Conservation (phyloP, 2,888 invertebrate genomes). For the Scotopteryx bipunctaria region DNA sequence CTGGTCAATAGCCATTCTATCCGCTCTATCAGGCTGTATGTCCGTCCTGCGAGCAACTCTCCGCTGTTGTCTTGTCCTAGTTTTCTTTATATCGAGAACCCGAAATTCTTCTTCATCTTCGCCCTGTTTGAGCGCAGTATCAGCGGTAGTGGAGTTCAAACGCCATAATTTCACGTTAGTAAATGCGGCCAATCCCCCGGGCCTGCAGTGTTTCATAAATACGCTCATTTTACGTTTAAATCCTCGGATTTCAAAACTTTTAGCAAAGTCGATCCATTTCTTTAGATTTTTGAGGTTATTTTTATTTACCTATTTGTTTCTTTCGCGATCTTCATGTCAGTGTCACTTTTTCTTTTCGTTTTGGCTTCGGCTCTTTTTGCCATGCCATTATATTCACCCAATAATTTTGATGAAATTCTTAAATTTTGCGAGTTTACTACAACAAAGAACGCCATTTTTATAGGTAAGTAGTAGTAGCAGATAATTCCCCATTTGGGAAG, state of each 20-base stretch:
- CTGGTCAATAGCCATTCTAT: constrained; percentile 72
- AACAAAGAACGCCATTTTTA: too few species aligned
- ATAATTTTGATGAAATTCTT: too few species aligned
- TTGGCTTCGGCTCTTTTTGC: too few species aligned
- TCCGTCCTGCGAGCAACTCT: constrained; percentile 54
- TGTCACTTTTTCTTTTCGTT: too few species aligned
- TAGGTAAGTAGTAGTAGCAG: too few species aligned
- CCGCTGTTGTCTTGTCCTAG: constrained; percentile 54
- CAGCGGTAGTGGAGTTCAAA: constrained; percentile 61
- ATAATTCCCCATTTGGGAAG: too few species aligned
- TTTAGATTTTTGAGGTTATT: constrained; percentile 9
- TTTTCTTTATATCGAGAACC: constrained; percentile 77
- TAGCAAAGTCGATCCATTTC: too few species aligned
- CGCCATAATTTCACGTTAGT: constrained; percentile 68
- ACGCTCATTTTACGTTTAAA: constrained; percentile 57
- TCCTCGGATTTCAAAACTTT: too few species aligned
- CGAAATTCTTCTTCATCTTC: constrained; percentile 78
- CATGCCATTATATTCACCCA: too few species aligned
- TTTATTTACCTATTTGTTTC: neutral
- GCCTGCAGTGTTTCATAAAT: constrained; percentile 63
- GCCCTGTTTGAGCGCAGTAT: constrained; percentile 51
- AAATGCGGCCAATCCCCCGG: constrained; percentile 46
- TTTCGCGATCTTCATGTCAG: too few species aligned
- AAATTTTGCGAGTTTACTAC: too few species aligned
- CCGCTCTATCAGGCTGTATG: constrained; percentile 72